Percentiles rank a stretch among this genome's conserved stretches.
phyloP scores from a whole-genome alignment of 1,140 invertebrate genomes.

The Dendrolimus punctatus region DNA sequence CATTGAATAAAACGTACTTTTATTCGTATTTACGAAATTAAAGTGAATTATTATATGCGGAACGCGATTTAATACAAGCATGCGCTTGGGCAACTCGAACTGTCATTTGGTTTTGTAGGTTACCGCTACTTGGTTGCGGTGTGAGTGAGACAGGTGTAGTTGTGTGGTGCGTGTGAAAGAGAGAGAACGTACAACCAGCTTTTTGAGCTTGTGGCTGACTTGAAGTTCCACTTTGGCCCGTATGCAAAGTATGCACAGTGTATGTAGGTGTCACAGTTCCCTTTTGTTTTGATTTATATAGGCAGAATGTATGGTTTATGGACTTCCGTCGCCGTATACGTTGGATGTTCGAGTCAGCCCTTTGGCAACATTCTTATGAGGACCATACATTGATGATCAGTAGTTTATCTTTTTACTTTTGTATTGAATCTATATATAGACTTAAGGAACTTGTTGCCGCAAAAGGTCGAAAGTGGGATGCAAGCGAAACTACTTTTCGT shows the following conservation, averaged over 20 bases:
- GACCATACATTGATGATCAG: too few relatives aligned
- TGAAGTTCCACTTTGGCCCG: constrained; percentile 15
- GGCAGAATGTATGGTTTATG: constrained; percentile 1
- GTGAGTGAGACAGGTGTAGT: constrained; percentile 26
- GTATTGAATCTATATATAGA: too few relatives aligned
- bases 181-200: constrained; percentile 27
- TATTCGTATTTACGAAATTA: too few relatives aligned
- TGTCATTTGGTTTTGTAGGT: constrained; percentile 40
- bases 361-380: too few relatives aligned
- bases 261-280: constrained; percentile 14
- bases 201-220: constrained; percentile 43
- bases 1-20: too few relatives aligned
- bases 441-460: too few relatives aligned
- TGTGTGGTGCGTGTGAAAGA: constrained; percentile 21
- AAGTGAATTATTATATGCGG: constrained; percentile 5
- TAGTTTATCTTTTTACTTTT: too few relatives aligned
- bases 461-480: too few relatives aligned
- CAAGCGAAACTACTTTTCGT: too few relatives aligned
- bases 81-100: constrained; percentile 35
- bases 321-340: too few relatives aligned
- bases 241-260: constrained; percentile 20
- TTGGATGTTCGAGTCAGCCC: too few relatives aligned
- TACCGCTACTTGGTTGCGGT: constrained; percentile 33
- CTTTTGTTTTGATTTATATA: constrained; percentile 17
- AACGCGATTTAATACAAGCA: constrained; percentile 43